A percentile compares a stretch with the other conserved stretches of the same genome.
Conservation (phyloP, 2,113 vertebrate genomes). For the Upupa epops region DNA sequence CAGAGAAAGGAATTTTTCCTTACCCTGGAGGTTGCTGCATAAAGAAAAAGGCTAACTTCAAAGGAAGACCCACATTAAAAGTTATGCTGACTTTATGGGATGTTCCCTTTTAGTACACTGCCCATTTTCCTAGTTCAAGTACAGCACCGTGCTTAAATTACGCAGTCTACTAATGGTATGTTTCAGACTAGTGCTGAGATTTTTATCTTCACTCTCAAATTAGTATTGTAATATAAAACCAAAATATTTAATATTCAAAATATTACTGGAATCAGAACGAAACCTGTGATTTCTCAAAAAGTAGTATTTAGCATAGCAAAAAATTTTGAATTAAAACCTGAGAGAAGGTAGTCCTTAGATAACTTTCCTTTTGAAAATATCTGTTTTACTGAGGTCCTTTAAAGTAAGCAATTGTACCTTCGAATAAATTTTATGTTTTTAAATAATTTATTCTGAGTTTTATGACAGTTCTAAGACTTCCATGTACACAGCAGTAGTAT, state of each 20-base stretch:
- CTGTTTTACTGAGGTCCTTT: neutral
- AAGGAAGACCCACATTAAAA: neutral
- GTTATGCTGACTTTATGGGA: neutral
- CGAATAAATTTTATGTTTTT: neutral
- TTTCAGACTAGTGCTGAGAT: neutral
- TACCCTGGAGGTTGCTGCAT: neutral
- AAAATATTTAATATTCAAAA: neutral
- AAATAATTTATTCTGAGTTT: neutral
- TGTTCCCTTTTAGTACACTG: neutral
- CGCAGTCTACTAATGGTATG: neutral
- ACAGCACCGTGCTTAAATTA: neutral
- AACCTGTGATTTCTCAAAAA: neutral
- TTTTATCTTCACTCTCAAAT: neutral
- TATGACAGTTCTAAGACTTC: neutral
- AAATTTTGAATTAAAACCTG: neutral
- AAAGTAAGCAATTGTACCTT: neutral
- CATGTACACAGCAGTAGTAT: neutral
- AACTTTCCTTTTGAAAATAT: neutral
- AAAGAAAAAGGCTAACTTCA: neutral
- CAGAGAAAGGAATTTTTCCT: neutral
- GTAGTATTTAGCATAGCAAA: neutral
- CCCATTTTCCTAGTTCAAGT: neutral
- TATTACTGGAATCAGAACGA: neutral
- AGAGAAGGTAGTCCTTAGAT: neutral
- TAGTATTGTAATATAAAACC: neutral